Evolutionary conservation across 2,888 invertebrate genomes (phyloP), one percentile per base, ranked within the genome.

Genomic region (Electrophaes corylata): DNA sequence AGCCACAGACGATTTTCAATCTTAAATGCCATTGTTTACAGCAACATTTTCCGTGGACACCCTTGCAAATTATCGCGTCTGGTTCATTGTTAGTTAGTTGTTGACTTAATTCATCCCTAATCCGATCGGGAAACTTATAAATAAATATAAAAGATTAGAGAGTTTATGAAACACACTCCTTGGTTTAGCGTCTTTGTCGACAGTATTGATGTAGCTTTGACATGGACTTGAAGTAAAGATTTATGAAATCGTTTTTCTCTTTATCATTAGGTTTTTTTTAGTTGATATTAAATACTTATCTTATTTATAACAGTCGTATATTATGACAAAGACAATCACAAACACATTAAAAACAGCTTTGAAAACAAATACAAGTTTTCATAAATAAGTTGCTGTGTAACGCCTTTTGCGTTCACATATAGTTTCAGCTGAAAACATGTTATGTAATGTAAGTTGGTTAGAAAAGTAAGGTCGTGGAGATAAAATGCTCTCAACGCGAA

Each of bases 61-160:
- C 41, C 45, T 43, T 43, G 43, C 60, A 64, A 72, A 79, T 80
- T 71, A 81, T 78, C 76, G 77, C 72, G 69, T 72, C 75, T 68
- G 70, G 71, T 81, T 83, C 74, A 82, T 86, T 86, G 85, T 88
- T 78, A 78, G 81, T 80, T 81, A 75, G 76, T 83, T 88, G 86
- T 88, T 88, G 86, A 87, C 84, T 88, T 87, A 86, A 89, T 87
- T 81, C 79, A 72, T 80, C 82, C 83, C 76, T 79, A 73, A 80
- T 79, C 75, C 73, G 83, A 83, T 77, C 45, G 75, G 78, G 78
- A 80, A 76, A 71, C 78, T 84, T 78, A 76, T 83, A 85, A 84
- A 84, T 87, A 84, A 83, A 86, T 82, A 83, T 79, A 74, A 76
- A 72, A 20, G 47, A 37, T 49, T 53, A 67, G 12, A 70, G 74